phyloP scores from a whole-genome alignment of 2,113 vertebrate genomes.

The Gambusia affinis region DNA sequence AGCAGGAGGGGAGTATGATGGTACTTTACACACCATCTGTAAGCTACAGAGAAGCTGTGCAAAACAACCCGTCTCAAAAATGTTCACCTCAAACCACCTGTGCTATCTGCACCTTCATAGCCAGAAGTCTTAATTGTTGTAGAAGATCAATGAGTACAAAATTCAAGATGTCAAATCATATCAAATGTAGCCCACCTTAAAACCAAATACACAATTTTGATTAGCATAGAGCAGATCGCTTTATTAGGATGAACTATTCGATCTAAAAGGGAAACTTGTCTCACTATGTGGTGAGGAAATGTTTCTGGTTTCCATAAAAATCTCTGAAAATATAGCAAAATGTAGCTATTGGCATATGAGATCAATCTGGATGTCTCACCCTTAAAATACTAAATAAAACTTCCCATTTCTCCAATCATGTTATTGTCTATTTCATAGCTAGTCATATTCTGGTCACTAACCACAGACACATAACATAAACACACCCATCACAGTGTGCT shows the following conservation, averaged over 20 bases:
- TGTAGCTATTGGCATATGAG: not conserved
- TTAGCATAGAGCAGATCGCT: no score
- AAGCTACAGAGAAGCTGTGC: no score
- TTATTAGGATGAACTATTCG: no score
- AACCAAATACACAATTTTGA: not conserved
- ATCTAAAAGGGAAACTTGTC: no score
- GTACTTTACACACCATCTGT: no score
- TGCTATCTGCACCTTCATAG: not conserved
- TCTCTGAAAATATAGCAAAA: not conserved
- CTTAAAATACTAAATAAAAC: not conserved
- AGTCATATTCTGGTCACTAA: not conserved
- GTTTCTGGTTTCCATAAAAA: not conserved
- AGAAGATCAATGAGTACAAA: not conserved
- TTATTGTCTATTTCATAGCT: not conserved
- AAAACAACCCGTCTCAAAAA: no score
- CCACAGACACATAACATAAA: not conserved
- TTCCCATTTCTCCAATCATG: not conserved
- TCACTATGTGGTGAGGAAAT: not conserved
- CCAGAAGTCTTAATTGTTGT: not conserved
- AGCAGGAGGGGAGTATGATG: not conserved
- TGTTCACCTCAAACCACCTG: not conserved
- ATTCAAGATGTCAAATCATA: not conserved
- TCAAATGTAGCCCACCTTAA: not conserved
- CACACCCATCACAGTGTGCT: not conserved
- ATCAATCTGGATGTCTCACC: not conserved